phyloP scores from a whole-genome alignment of 2,888 invertebrate genomes.

The Hirtodrosophila cameraria region DNA sequence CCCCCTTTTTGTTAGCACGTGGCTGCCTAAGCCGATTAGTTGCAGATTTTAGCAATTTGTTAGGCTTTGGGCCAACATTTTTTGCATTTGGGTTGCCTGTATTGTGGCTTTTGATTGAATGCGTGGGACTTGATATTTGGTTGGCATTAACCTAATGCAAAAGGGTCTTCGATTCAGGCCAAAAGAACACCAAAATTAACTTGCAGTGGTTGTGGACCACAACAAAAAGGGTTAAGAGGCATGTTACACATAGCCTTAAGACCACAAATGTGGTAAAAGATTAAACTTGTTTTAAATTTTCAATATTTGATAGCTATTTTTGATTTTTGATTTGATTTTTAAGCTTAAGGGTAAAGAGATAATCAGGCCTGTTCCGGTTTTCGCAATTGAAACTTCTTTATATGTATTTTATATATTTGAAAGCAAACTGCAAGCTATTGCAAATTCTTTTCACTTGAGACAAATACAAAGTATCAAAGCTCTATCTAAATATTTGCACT shows the following conservation, averaged over 20 bases:
- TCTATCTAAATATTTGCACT: constrained; percentile 14
- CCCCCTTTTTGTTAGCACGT: constrained; percentile 14
- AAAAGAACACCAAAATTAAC: constrained; percentile 4
- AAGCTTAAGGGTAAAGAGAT: no score
- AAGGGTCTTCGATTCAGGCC: constrained; percentile 23
- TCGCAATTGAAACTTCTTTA: no score
- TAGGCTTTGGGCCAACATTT: constrained; percentile 25
- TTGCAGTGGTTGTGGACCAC: background rate
- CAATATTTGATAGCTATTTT: no score
- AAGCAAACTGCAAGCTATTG: no score
- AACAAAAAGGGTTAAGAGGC: background rate
- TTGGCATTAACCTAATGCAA: constrained; percentile 23
- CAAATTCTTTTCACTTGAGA: no score
- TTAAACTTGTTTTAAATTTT: no score
- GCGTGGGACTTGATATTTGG: constrained; percentile 42
- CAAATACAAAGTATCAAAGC: no score
- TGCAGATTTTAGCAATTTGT: constrained; percentile 48
- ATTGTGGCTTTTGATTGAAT: constrained; percentile 11
- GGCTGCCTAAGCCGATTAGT: constrained; percentile 58
- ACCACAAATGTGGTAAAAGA: background rate
- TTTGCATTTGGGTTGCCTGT: constrained; percentile 21
- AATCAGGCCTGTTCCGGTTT: no score
- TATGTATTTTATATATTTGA: no score
- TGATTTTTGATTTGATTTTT: no score
- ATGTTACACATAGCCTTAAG: background rate